Percentiles rank a stretch among this genome's conserved stretches.
Conservation (phyloP, 2,797 vertebrate genomes). For the Pantherophis vulpinus region DNA sequence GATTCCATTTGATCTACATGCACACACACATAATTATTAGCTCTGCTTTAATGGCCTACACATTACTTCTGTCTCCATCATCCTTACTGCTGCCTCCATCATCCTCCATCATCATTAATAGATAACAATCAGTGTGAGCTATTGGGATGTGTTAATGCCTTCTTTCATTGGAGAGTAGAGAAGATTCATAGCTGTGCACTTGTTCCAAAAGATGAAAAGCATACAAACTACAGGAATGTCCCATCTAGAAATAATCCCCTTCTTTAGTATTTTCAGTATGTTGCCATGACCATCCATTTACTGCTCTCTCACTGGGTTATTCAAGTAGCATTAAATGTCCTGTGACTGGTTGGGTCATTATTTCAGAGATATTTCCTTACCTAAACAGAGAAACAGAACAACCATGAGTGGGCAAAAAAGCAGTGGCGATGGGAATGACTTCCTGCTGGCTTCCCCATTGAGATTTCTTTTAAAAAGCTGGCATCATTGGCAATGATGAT, state of each 20-base stretch:
- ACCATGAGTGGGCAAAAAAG: not conserved
- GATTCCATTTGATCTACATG: slow-evolving; percentile 5
- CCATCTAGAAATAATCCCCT: not conserved
- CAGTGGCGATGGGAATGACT: not conserved
- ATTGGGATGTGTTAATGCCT: slow-evolving; percentile 25
- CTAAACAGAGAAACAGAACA: not conserved
- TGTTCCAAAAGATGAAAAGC: slow-evolving; percentile 15
- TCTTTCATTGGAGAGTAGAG: not conserved
- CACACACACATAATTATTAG: slow-evolving; percentile 12
- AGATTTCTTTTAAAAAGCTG: not conserved
- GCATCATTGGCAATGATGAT: not conserved
- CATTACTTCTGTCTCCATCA: slow-evolving; percentile 13
- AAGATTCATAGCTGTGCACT: not conserved
- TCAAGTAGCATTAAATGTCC: not conserved
- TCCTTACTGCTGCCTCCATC: slow-evolving; percentile 18
- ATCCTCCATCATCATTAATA: slow-evolving; percentile 11
- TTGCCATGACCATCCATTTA: slow-evolving; percentile 1
- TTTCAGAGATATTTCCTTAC: not conserved
- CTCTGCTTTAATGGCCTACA: slow-evolving; percentile 16
- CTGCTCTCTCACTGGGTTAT: not conserved
- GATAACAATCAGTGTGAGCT: slow-evolving; percentile 9
- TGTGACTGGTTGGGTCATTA: not conserved
- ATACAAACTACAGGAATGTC: not conserved
- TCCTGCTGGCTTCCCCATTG: not conserved
- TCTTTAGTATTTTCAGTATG: not conserved